phyloP scores from a whole-genome alignment of 2,888 invertebrate genomes.

The Mythimna loreyi region DNA sequence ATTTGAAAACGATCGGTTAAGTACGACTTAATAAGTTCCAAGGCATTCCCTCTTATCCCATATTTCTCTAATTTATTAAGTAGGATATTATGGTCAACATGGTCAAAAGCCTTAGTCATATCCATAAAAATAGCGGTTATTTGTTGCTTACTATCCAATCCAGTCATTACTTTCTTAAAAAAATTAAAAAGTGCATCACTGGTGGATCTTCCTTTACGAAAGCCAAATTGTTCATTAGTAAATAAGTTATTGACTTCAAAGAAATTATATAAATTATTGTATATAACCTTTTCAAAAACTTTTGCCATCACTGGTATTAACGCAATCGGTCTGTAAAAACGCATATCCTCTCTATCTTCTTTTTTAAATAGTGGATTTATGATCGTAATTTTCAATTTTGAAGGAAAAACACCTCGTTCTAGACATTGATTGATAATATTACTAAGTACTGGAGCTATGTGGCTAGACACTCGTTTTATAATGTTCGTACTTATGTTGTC shows the following conservation, averaged over 20 bases:
- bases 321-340: neutral
- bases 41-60: too few relatives aligned
- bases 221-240: neutral
- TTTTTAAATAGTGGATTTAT: too few relatives aligned
- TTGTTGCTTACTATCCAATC: too few relatives aligned
- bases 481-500: neutral
- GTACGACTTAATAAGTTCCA: too few relatives aligned
- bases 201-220: too few relatives aligned
- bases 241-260: neutral
- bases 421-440: neutral
- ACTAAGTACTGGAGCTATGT: constrained; percentile 1
- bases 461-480: neutral
- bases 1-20: too few relatives aligned
- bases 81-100: too few relatives aligned
- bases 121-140: too few relatives aligned
- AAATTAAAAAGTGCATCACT: too few relatives aligned
- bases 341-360: neutral
- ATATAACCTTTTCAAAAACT: neutral
- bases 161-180: too few relatives aligned
- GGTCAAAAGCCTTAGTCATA: too few relatives aligned
- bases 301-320: neutral
- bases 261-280: neutral
- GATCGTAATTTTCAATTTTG: neutral
- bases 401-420: neutral
- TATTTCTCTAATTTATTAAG: too few relatives aligned